phyloP scores from a whole-genome alignment of 2,113 vertebrate genomes.

The Alouatta palliata region DNA sequence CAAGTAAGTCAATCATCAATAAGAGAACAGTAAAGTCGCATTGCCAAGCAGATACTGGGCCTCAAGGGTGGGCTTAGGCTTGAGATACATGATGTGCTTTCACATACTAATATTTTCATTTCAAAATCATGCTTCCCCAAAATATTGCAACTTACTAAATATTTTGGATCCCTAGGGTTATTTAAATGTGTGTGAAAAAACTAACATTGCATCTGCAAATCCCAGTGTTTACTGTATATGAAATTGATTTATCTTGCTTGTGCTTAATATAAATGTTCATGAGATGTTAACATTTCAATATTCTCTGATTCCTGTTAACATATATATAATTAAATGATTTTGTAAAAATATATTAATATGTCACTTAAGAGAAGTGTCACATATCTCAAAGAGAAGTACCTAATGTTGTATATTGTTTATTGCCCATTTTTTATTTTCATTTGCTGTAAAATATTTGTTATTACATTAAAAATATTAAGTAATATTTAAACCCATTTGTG shows the following conservation, averaged over 20 bases:
- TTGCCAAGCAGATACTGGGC: neutral
- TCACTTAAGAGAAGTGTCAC: slow-evolving; percentile 2
- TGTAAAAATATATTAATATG: slow-evolving; percentile 36
- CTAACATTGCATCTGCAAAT: neutral
- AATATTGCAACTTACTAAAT: neutral
- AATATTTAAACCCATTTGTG: neutral
- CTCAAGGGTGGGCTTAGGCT: neutral
- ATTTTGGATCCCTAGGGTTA: neutral
- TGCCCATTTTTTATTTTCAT: neutral
- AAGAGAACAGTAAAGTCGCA: neutral
- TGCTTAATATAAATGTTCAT: neutral
- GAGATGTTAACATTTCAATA: neutral
- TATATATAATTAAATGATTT: slow-evolving; percentile 33
- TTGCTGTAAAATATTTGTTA: neutral
- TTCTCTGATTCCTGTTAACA: slow-evolving; percentile 18
- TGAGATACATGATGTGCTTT: neutral
- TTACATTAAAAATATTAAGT: slow-evolving; percentile 43
- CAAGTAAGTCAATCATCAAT: neutral
- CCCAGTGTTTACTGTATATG: neutral
- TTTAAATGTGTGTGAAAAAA: neutral
- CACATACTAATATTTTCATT: neutral
- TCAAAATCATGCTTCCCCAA: neutral
- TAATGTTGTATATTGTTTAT: neutral
- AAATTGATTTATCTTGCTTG: slow-evolving; percentile 40
- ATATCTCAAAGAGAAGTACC: neutral